phyloP scores from a whole-genome alignment of 53 echinoderm and acorn worm species.

The Luidia sarsii region DNA sequence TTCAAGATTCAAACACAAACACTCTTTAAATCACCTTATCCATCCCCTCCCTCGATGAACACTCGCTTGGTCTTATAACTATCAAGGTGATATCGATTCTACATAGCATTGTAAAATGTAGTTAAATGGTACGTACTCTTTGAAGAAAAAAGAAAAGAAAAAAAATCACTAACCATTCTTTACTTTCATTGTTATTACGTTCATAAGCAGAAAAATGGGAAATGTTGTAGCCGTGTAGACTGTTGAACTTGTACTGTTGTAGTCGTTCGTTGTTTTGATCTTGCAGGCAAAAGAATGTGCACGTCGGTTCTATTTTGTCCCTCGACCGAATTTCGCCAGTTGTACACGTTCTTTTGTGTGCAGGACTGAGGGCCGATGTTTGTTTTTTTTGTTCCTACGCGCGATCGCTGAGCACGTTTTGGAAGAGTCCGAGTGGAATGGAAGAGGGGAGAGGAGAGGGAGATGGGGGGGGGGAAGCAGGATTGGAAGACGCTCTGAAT shows the following conservation, averaged over 20 bases:
- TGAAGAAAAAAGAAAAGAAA: too few relatives aligned
- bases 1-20: not conserved
- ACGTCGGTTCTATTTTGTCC: too few relatives aligned
- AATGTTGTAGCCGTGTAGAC: not conserved
- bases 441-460: too few relatives aligned
- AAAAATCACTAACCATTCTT: conserved; percentile 5
- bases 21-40: not conserved
- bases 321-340: too few relatives aligned
- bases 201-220: too few relatives aligned
- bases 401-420: too few relatives aligned
- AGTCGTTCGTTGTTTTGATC: conserved; percentile 2
- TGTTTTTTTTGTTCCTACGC: too few relatives aligned
- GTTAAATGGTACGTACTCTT: conserved; percentile 7
- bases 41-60: not conserved
- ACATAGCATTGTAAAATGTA: conserved; percentile 10
- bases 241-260: conserved; percentile 17
- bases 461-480: too few relatives aligned
- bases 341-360: conserved; percentile 2
- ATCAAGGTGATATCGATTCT: conserved; percentile 3
- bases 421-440: too few relatives aligned
- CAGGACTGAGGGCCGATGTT: too few relatives aligned
- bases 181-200: conserved; percentile 12
- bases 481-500: too few relatives aligned
- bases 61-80: conserved; percentile 23
- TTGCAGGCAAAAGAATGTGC: conserved; percentile 6